Conservation (phyloP, 2,797 vertebrate species). For the Lithobates pipiens region DNA sequence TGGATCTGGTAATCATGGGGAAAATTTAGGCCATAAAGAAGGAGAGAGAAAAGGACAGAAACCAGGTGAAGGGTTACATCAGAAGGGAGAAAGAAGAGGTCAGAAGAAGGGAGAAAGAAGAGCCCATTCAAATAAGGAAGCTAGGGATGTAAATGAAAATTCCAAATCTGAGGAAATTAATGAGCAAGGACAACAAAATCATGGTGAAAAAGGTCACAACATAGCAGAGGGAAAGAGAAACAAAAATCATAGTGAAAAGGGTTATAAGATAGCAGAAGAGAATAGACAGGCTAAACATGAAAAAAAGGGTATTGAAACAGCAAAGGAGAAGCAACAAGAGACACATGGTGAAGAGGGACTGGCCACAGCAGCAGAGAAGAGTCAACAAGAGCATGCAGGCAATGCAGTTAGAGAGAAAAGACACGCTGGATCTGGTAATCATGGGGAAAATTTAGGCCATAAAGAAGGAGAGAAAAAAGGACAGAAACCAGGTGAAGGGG, state of each 20-base stretch:
- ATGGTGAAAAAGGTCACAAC: neutral
- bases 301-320: neutral
- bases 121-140: too few relatives aligned
- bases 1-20: too few relatives aligned
- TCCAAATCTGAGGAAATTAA: too few relatives aligned
- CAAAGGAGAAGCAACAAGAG: neutral
- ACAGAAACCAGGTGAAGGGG: neutral
- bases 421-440: neutral
- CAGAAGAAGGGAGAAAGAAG: too few relatives aligned
- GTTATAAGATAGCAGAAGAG: neutral
- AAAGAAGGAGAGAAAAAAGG: neutral
- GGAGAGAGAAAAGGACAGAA: too few relatives aligned
- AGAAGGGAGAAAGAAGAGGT: neutral
- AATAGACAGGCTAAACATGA: neutral
- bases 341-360: neutral
- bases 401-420: neutral
- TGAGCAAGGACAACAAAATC: too few relatives aligned
- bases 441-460: neutral
- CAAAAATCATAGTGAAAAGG: neutral
- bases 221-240: neutral
- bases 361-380: neutral
- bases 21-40: too few relatives aligned
- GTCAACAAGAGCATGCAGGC: neutral
- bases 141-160: too few relatives aligned
- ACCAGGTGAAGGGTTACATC: too few relatives aligned